Evolutionary conservation across 2,113 vertebrate genomes (phyloP).

Genomic region (human (Homo sapiens)): DNA sequence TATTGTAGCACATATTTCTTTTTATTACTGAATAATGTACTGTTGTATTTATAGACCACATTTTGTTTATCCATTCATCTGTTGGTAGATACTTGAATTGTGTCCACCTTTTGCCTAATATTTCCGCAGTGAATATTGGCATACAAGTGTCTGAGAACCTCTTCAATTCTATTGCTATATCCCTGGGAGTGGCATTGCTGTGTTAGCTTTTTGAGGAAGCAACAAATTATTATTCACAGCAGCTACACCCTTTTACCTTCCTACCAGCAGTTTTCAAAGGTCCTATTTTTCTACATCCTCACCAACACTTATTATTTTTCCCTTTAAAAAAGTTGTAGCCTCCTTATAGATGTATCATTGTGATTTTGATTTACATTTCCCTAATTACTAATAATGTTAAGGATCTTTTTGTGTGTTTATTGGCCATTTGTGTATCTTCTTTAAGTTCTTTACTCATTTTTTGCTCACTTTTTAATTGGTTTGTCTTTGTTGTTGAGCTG

Average conservation of each 20-base stretch:
- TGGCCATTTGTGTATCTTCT: not conserved
- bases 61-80: not conserved
- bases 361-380: slow-evolving; percentile 32
- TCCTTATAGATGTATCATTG: not conserved
- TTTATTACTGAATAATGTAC: not conserved
- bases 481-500: not conserved
- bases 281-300: not conserved
- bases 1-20: slow-evolving; percentile 4
- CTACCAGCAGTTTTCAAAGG: not conserved
- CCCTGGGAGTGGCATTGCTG: not conserved
- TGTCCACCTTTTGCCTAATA: not conserved
- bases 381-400: not conserved
- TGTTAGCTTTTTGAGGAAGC: not conserved
- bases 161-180: not conserved
- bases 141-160: not conserved
- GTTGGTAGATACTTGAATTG: not conserved
- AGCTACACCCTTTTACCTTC: not conserved
- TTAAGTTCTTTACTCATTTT: not conserved
- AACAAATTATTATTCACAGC: not conserved
- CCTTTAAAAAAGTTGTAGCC: not conserved
- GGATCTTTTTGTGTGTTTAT: not conserved
- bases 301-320: not conserved
- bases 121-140: not conserved
- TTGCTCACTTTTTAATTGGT: not conserved
- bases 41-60: not conserved